Evolutionary conservation across 2,888 invertebrate species (phyloP).

Genomic region (Nomada ferruginata): DNA sequence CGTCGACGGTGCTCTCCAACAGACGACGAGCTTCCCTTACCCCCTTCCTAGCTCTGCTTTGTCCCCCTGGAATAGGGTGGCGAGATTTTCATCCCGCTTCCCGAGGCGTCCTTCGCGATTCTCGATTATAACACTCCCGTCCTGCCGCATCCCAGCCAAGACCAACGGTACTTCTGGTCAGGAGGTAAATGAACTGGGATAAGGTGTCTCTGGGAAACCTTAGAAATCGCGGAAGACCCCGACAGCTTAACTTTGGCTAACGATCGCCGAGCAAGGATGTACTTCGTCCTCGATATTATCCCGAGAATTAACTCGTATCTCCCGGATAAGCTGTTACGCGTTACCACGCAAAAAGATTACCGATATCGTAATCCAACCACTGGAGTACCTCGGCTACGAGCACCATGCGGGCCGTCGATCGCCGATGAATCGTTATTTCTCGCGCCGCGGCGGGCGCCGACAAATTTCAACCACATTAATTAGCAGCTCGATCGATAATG

Average conservation of each 20-base stretch:
- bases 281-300: constrained; percentile 7
- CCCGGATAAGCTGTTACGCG: neutral
- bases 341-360: constrained; percentile 16
- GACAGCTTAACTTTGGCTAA: constrained; percentile 48
- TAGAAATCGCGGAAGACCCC: constrained; percentile 47
- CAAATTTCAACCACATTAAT: constrained; percentile 54
- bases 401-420: constrained; percentile 20
- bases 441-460: constrained; percentile 26
- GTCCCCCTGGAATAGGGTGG: constrained; percentile 18
- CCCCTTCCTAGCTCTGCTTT: neutral
- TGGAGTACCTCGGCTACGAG: neutral
- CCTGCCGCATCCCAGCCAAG: constrained; percentile 6
- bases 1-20: constrained; percentile 16
- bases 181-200: constrained; percentile 64
- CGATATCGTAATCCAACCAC: neutral
- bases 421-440: constrained; percentile 32
- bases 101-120: constrained; percentile 45
- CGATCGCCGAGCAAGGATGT: constrained; percentile 40
- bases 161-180: constrained; percentile 48
- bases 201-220: constrained; percentile 61
- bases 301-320: too few species aligned
- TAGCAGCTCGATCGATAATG: constrained; percentile 50
- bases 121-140: constrained; percentile 45
- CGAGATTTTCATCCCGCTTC: constrained; percentile 38
- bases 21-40: constrained; percentile 16